These are phyloP conservation scores for Centropus bengalensis DNA, from an alignment of 2,113 vertebrate species.

Conservation along the genomic window DNA sequence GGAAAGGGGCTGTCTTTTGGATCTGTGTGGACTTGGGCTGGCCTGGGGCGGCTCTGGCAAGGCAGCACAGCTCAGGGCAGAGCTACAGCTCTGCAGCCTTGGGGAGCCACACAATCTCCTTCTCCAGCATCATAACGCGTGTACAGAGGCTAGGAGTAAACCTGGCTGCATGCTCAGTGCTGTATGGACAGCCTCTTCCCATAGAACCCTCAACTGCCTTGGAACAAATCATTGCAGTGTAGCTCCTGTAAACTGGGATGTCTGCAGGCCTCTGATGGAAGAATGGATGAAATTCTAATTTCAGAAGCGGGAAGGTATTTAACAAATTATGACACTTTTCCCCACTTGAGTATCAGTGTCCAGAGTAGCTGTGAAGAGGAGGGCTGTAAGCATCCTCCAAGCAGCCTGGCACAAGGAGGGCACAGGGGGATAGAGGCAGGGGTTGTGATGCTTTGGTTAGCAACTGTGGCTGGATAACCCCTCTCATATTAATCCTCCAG, in stretches of 20 bases:
- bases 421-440: background rate
- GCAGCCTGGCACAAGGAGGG: background rate
- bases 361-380: background rate
- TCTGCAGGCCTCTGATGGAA: background rate
- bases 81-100: background rate
- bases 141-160: background rate
- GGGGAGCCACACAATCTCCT: background rate
- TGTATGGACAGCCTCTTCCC: background rate
- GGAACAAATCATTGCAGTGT: background rate
- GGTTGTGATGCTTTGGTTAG: background rate
- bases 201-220: background rate
- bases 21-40: background rate
- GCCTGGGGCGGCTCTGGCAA: no score
- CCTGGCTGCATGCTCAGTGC: background rate
- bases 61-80: background rate
- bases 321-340: background rate
- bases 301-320: background rate
- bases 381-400: background rate
- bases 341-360: background rate
- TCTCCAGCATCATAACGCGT: background rate
- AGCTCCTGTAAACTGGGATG: background rate
- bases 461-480: background rate
- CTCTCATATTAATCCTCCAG: conserved; percentile 1
- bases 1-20: background rate
- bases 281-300: background rate